A percentile compares a stretch with the other conserved stretches of the same genome.
phyloP scores from a whole-genome alignment of 2,113 vertebrate genomes.

The Semnornis frantzii region DNA sequence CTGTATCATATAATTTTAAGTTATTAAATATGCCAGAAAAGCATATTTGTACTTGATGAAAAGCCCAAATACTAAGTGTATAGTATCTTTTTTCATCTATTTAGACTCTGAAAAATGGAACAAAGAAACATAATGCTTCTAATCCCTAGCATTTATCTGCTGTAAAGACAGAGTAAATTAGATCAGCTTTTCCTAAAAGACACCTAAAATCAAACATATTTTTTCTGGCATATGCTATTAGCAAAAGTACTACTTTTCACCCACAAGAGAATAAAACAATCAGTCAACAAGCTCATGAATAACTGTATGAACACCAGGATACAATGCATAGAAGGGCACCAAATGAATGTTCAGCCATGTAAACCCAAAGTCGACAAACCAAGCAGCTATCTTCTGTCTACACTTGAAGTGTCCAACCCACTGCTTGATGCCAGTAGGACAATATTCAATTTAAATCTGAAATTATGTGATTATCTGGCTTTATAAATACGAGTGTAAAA shows the following conservation, averaged over 20 bases:
- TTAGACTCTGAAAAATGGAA: constrained; percentile 37
- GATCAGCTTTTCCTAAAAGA: constrained; percentile 52
- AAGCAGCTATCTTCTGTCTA: too few species aligned
- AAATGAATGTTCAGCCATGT: background rate
- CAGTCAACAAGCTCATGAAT: constrained; percentile 49
- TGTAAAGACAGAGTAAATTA: constrained; percentile 55
- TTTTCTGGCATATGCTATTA: constrained; percentile 48
- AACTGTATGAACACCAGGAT: background rate
- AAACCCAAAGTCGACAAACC: background rate
- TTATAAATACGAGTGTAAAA: background rate
- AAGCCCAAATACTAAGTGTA: constrained; percentile 18
- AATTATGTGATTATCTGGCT: background rate
- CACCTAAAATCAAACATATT: constrained; percentile 25
- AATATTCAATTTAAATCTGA: background rate
- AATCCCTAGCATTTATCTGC: background rate
- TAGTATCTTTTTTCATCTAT: background rate
- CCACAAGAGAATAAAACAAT: constrained; percentile 60
- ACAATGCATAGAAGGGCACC: background rate
- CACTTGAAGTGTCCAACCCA: background rate
- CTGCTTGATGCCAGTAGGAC: accelerated
- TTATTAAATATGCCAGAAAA: constrained; percentile 34
- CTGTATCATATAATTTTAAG: background rate
- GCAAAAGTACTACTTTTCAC: constrained; percentile 34
- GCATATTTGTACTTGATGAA: constrained; percentile 52
- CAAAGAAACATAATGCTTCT: constrained; percentile 31